Percentiles rank a stretch among this genome's conserved stretches.
These are phyloP conservation scores for Actias luna DNA, from an alignment of 2,888 invertebrate species.

Conservation along the genomic window DNA sequence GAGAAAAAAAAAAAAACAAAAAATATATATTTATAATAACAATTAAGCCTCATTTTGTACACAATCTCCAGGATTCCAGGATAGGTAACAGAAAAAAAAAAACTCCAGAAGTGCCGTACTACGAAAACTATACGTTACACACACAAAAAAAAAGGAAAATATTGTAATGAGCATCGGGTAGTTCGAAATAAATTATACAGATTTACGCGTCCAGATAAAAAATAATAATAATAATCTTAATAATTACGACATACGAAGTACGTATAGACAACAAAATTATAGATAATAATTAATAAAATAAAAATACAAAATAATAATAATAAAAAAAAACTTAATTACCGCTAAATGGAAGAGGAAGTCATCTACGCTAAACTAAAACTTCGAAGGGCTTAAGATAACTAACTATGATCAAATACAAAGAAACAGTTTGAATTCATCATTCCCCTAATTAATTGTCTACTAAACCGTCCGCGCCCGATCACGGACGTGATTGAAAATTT, in stretches of 20 bases:
- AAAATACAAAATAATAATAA: too few species aligned
- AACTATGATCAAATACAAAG: slow-evolving; percentile 44
- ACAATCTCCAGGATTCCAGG: slow-evolving; percentile 67
- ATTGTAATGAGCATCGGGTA: slow-evolving; percentile 47
- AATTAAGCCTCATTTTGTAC: slow-evolving; percentile 66
- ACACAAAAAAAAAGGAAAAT: slow-evolving; percentile 34
- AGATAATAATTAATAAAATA: slow-evolving; percentile 55
- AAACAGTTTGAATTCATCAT: slow-evolving; percentile 24
- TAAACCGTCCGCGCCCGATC: neutral
- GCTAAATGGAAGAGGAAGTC: slow-evolving; percentile 74
- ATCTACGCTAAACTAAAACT: slow-evolving; percentile 71
- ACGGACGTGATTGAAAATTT: too few species aligned
- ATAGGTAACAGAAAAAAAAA: slow-evolving; percentile 35
- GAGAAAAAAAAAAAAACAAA: slow-evolving; percentile 27
- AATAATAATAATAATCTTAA: slow-evolving; percentile 27
- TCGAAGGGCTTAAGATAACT: slow-evolving; percentile 11
- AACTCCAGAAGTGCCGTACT: slow-evolving; percentile 43
- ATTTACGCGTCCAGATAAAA: slow-evolving; percentile 42
- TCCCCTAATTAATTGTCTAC: neutral
- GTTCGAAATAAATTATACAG: slow-evolving; percentile 64
- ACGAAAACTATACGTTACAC: slow-evolving; percentile 45
- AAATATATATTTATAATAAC: slow-evolving; percentile 50
- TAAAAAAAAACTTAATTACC: slow-evolving; percentile 71
- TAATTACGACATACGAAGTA: slow-evolving; percentile 46
- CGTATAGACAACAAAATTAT: slow-evolving; percentile 63